Evolutionary conservation across 2,797 vertebrate species (phyloP), one percentile per base, ranked within the genome.

Genomic region (Iguana delicatissima): DNA sequence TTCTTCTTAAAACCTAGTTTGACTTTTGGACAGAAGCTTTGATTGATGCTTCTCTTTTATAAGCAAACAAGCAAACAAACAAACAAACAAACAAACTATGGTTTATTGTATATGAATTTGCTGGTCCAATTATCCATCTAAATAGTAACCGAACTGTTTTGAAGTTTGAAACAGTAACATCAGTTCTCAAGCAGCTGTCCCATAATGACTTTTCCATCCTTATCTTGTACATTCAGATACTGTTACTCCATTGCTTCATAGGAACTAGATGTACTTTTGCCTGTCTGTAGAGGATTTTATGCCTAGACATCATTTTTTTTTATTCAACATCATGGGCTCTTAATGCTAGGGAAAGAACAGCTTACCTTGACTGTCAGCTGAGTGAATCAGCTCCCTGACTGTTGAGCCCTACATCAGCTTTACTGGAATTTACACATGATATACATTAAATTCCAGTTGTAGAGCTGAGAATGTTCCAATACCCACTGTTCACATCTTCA

Each of bases 401-500:
- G 18, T 10, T 13, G 64, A 10, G 55, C 81, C 74, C 73, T 84
- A 46, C 9, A 0, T 82, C 89, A 85, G 74, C 18, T 72, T 64
- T 0, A 0, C 5, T 35, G 85, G 85, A 89, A 84, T 93, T 94
- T 94, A 85, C 72, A 52, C 42, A 8, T 52, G 1, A 32, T 85
- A 2, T 74, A 4, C 26, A 20, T 1, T 46, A 89, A 87, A 89
- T 88, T 87, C 91, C 91, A 94, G 80, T 88, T 88, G 92, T 86
- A 93, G 91, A 88, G 81, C 72, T 5, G 89, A 85, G 90, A 95
- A 95, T 93, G 88, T 2, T 91, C 85, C 80, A 94, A 94, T 92
- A 95, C 89, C 77, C 38, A 93, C 91, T 96, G 96, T 93, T 94
- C 94, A 95, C 90, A 91, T 96, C 93, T 92, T 92, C 87, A 93